phyloP scores from a whole-genome alignment of 2,797 vertebrate species.

The Fratercula arctica region DNA sequence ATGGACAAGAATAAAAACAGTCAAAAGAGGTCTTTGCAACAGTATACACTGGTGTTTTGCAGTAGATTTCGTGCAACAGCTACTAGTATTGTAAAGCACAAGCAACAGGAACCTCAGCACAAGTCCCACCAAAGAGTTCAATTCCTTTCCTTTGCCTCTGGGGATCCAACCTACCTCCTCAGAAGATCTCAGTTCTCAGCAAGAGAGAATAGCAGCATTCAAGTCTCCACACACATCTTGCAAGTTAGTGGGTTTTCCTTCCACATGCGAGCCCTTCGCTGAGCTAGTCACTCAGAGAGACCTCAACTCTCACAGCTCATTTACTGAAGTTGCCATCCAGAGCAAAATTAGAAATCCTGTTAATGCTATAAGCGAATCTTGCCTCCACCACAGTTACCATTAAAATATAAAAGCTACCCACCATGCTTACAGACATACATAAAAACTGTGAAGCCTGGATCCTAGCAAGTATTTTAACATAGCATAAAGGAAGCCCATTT shows the following conservation, averaged over 20 bases:
- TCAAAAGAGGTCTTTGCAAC: neutral
- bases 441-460: neutral
- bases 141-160: neutral
- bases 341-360: neutral
- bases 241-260: neutral
- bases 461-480: neutral
- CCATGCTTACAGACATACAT: neutral
- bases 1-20: neutral
- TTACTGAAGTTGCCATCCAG: neutral
- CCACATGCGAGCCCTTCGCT: accelerated
- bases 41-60: neutral
- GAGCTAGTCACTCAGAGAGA: neutral
- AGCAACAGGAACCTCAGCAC: neutral
- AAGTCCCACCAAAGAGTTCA: neutral
- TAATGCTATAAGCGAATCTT: neutral
- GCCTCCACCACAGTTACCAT: neutral
- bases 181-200: neutral
- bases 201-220: neutral
- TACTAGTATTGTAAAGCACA: neutral
- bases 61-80: neutral
- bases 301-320: neutral
- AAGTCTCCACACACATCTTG: neutral
- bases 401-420: neutral
- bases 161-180: neutral
- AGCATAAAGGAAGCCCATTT: neutral